Conservation (phyloP, 2,888 invertebrate species). For the Meiosimyza platycephala region DNA sequence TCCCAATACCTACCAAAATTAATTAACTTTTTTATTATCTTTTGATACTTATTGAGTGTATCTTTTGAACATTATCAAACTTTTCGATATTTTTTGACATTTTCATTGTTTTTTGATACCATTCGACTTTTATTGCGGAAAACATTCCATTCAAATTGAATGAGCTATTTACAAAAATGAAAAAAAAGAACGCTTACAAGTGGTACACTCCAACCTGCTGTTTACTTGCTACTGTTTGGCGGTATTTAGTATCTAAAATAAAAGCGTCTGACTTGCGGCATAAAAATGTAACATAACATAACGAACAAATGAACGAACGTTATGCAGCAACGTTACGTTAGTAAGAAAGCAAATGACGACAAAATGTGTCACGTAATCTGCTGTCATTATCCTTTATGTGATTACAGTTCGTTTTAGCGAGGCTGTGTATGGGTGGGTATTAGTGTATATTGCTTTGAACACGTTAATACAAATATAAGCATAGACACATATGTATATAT, state of each 20-base stretch:
- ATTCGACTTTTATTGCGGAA: too few relatives aligned
- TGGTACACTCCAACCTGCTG: too few relatives aligned
- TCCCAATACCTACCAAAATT: too few relatives aligned
- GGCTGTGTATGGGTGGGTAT: slow-evolving; percentile 1
- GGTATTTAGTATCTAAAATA: slow-evolving; percentile 38
- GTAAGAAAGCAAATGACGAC: slow-evolving; percentile 25
- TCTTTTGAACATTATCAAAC: too few relatives aligned
- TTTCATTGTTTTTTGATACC: too few relatives aligned
- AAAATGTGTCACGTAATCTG: slow-evolving; percentile 45
- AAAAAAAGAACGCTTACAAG: too few relatives aligned
- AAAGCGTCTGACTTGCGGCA: slow-evolving; percentile 38
- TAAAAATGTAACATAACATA: slow-evolving; percentile 11
- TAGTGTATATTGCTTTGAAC: slow-evolving; percentile 18
- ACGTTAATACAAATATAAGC: background rate
- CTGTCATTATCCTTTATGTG: slow-evolving; percentile 44
- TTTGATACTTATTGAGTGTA: too few relatives aligned
- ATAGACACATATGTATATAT: background rate
- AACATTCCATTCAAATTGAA: too few relatives aligned
- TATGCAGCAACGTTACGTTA: background rate
- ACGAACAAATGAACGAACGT: background rate
- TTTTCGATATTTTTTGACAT: too few relatives aligned
- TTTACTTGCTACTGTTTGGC: background rate
- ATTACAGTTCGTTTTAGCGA: slow-evolving; percentile 35
- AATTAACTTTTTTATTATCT: too few relatives aligned
- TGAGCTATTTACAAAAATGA: too few relatives aligned